phyloP scores from a whole-genome alignment of 2,113 vertebrate genomes.

The Gallinago jamesoni region DNA sequence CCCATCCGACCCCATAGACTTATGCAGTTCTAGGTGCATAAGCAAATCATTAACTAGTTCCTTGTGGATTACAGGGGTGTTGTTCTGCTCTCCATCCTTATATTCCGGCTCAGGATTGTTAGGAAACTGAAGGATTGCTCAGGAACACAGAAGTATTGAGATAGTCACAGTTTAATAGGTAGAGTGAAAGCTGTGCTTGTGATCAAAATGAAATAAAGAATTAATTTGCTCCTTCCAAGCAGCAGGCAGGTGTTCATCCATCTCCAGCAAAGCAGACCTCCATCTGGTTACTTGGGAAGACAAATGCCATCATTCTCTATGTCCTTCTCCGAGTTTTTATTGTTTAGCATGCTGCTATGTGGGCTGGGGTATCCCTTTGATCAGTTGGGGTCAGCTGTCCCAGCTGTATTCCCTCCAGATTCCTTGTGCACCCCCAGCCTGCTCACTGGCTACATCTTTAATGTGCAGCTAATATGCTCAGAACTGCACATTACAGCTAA shows the following conservation, averaged over 20 bases:
- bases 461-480: neutral
- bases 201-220: neutral
- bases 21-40: too few relatives aligned
- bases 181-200: neutral
- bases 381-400: neutral
- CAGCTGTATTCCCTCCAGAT: fast-evolving
- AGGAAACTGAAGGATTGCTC: too few relatives aligned
- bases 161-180: neutral
- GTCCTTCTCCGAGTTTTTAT: neutral
- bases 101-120: too few relatives aligned
- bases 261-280: neutral
- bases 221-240: fast-evolving
- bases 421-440: neutral
- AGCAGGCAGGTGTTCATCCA: neutral
- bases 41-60: too few relatives aligned
- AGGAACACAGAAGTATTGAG: fast-evolving
- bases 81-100: too few relatives aligned
- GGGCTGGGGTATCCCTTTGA: neutral
- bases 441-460: fast-evolving
- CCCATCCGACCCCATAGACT: too few relatives aligned
- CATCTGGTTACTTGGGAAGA: neutral
- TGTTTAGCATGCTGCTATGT: neutral
- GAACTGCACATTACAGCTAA: neutral
- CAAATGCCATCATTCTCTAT: fast-evolving
- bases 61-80: too few relatives aligned